Evolutionary conservation across 2,888 invertebrate genomes (phyloP).

Genomic region (Platycheirus rosarum): DNA sequence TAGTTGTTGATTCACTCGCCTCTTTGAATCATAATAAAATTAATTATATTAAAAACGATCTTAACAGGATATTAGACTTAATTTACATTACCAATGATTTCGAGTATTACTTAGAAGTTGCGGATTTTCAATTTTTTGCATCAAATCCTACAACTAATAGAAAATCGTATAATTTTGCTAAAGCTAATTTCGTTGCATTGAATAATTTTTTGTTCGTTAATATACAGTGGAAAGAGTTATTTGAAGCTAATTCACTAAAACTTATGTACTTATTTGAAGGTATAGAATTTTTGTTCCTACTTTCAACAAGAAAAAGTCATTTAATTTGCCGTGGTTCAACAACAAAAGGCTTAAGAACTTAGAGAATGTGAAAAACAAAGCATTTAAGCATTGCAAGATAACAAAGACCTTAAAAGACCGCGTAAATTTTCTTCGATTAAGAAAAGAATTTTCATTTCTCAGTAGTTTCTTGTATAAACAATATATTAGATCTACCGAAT

Average conservation of each 20-base stretch:
- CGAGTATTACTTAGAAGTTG: neutral
- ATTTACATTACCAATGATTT: neutral
- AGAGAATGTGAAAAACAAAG: too few relatives aligned
- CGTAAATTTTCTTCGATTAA: neutral
- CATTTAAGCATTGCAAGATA: neutral
- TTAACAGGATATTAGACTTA: slow-evolving; percentile 56
- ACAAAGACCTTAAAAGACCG: neutral
- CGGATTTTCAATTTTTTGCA: neutral
- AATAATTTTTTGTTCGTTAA: neutral
- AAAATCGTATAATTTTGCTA: neutral
- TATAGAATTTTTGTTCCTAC: neutral
- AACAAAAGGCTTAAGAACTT: slow-evolving; percentile 1
- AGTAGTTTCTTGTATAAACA: neutral
- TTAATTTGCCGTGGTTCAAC: neutral
- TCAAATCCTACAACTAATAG: neutral
- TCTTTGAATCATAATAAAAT: neutral
- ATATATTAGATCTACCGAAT: neutral
- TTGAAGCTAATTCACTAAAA: neutral
- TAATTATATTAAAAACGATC: slow-evolving; percentile 77
- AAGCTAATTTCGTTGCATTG: neutral
- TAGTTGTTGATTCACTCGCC: neutral
- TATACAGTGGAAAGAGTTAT: neutral
- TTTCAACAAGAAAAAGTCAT: too few relatives aligned
- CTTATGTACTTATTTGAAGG: neutral
- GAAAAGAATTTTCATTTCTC: neutral